These are phyloP conservation scores for Calycopis cecrops DNA, from an alignment of 1,140 invertebrate genomes.

Conservation along the genomic window DNA sequence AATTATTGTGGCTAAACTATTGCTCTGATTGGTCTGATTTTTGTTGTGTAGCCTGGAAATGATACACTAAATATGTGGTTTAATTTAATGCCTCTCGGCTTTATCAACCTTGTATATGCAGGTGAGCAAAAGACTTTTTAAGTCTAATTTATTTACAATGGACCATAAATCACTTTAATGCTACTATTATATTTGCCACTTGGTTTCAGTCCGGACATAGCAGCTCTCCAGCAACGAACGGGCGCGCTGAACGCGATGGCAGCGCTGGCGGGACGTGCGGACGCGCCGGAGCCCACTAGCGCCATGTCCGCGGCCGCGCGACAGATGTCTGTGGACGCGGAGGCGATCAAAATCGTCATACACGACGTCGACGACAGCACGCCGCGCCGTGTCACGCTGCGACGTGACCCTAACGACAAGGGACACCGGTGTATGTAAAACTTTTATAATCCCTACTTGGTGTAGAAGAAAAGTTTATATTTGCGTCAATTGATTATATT, in stretches of 20 bases:
- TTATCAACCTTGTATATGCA: too few relatives aligned
- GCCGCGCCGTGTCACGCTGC: slow-evolving; percentile 83
- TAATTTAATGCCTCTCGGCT: too few relatives aligned
- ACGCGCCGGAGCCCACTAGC: slow-evolving; percentile 30
- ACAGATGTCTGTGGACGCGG: slow-evolving; percentile 90
- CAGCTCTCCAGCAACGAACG: slow-evolving; percentile 78
- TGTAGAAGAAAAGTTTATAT: too few relatives aligned
- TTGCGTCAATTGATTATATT: too few relatives aligned
- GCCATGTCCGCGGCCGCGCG: slow-evolving; percentile 76
- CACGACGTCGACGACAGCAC: slow-evolving; percentile 90
- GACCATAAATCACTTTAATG: too few relatives aligned
- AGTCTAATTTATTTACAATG: too few relatives aligned
- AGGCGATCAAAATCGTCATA: slow-evolving; percentile 94
- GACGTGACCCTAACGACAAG: slow-evolving; percentile 88
- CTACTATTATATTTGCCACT: too few relatives aligned
- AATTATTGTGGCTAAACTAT: too few relatives aligned
- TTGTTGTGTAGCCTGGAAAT: too few relatives aligned
- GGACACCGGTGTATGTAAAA: slow-evolving; percentile 87
- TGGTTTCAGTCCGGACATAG: slow-evolving; percentile 81
- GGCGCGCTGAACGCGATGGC: slow-evolving; percentile 54
- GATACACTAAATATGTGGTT: too few relatives aligned
- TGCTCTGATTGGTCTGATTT: too few relatives aligned
- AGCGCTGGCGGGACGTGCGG: slow-evolving; percentile 42
- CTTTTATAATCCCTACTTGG: slow-evolving; percentile 5
- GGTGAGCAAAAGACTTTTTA: too few relatives aligned